A percentile compares a stretch with the other conserved stretches of the same genome.
Conservation (phyloP, 2,797 vertebrate species). For the Brotula barbata region DNA sequence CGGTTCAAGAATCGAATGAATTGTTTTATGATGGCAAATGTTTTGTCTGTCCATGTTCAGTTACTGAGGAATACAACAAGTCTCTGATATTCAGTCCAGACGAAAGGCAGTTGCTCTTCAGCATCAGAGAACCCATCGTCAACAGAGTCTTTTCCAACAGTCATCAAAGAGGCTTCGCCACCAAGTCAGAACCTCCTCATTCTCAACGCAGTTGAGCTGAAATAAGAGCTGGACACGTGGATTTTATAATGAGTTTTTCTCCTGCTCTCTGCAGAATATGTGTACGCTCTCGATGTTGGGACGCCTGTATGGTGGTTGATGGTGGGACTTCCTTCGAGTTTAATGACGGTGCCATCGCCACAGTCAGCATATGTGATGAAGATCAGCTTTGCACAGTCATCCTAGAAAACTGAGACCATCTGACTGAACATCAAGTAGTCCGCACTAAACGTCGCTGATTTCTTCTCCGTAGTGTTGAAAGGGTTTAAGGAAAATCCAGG, state of each 20-base stretch:
- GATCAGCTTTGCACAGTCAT: constrained; percentile 90
- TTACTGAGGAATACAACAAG: constrained; percentile 91
- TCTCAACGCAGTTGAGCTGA: too few species aligned
- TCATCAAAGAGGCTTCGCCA: constrained; percentile 90
- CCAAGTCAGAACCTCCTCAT: constrained; percentile 79
- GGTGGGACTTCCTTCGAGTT: constrained; percentile 97
- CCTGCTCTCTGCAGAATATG: constrained; percentile 81
- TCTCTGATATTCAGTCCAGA: constrained; percentile 91
- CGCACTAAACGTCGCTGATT: neutral
- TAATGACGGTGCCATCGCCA: constrained; percentile 96
- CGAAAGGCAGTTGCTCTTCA: constrained; percentile 90
- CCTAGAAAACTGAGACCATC: constrained; percentile 72
- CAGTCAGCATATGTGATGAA: constrained; percentile 85
- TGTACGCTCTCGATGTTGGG: constrained; percentile 95
- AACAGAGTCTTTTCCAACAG: constrained; percentile 95
- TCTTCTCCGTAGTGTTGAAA: neutral
- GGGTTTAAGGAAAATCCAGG: too few species aligned
- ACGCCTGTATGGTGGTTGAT: constrained; percentile 98
- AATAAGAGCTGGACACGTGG: neutral
- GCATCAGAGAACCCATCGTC: constrained; percentile 93
- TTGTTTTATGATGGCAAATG: neutral
- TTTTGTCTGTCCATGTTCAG: constrained; percentile 50
- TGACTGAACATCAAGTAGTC: too few species aligned
- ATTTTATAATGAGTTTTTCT: neutral
- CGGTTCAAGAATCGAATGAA: too few species aligned